Conservation (phyloP, 2,888 invertebrate genomes). For the Aphrophora alni region DNA sequence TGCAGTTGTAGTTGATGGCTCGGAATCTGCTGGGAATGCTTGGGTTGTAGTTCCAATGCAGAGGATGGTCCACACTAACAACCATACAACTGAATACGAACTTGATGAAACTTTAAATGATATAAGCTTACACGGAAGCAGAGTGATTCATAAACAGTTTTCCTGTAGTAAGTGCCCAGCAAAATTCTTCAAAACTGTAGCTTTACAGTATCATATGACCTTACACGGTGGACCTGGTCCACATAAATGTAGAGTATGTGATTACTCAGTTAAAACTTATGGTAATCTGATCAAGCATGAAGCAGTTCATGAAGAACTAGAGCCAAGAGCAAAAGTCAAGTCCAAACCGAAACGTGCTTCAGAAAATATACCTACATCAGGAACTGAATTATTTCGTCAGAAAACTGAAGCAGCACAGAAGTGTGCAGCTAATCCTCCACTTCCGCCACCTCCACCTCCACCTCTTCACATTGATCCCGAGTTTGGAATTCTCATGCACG, state of each 20-base stretch:
- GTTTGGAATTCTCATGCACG: conserved; percentile 72
- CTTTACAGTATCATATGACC: conserved; percentile 72
- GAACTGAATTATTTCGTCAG: conserved; percentile 70
- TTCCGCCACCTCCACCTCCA: conserved; percentile 42
- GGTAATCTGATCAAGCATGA: conserved; percentile 73
- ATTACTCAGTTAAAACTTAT: conserved; percentile 71
- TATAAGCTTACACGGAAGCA: conserved; percentile 50
- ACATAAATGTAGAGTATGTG: conserved; percentile 74
- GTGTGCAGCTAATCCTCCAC: conserved; percentile 34
- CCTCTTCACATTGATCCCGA: conserved; percentile 64
- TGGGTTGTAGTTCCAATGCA: conserved; percentile 54
- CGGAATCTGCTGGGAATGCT: conserved; percentile 49
- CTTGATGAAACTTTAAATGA: conserved; percentile 47
- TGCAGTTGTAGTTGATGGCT: conserved; percentile 58
- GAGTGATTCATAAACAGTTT: conserved; percentile 51
- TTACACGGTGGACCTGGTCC: conserved; percentile 69
- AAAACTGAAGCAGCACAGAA: conserved; percentile 62
- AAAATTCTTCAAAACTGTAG: conserved; percentile 74
- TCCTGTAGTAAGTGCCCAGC: conserved; percentile 72
- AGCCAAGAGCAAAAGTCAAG: conserved; percentile 28
- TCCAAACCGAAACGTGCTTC: conserved; percentile 21
- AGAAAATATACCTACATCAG: conserved; percentile 64
- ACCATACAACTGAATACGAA: conserved; percentile 50
- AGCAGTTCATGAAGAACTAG: conserved; percentile 55
- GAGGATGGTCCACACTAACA: conserved; percentile 39